Evolutionary conservation across 2,888 invertebrate species (phyloP), one percentile per base, ranked within the genome.

Genomic region (Sinhomidia bicolor): DNA sequence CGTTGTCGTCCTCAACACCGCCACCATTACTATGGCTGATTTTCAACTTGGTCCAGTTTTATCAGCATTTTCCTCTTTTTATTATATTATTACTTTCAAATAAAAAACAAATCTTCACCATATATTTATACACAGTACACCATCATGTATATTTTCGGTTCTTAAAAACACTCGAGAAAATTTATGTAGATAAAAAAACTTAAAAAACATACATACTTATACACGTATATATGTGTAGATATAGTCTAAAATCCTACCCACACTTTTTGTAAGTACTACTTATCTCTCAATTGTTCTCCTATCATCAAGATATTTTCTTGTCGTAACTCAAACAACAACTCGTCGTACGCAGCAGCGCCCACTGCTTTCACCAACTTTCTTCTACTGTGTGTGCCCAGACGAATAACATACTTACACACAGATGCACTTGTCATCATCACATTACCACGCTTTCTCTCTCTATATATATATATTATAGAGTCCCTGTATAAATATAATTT

Each of bases 281-380:
- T 74, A 74, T 74, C 74, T 44, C 74, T 47, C 74, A 47, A 74
- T 74, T 47, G 47, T 65, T 23, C 26, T 74, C 71, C 23, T 71
- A 47, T 74, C 74, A 47, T 74, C 47, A 47, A n/a, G 47, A 74
- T 74, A 44, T 74, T 47, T 74, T 47, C 10, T 17, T 44, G 47
- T 47, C 74, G 26, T 74, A 74, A 74, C 26, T 74, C 47, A 74
- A 71, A 47, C 74, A 74, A 26, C 47, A 26, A 74, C 47, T 74
- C 12, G 7, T n/a, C n/a, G n/a, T n/a, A n/a, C n/a, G n/a, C n/a
- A n/a, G n/a, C n/a, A n/a, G n/a, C n/a, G n/a, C n/a, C n/a, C n/a
- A 44, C 20, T 41, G 23, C 71, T 41, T 71, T 44, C 71, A 71
- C 71, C 71, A 71, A 4, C 44, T n/a, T 65, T 26, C 29, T 29